phyloP scores from a whole-genome alignment of 2,113 vertebrate genomes.

The Rhynchomys soricoides region DNA sequence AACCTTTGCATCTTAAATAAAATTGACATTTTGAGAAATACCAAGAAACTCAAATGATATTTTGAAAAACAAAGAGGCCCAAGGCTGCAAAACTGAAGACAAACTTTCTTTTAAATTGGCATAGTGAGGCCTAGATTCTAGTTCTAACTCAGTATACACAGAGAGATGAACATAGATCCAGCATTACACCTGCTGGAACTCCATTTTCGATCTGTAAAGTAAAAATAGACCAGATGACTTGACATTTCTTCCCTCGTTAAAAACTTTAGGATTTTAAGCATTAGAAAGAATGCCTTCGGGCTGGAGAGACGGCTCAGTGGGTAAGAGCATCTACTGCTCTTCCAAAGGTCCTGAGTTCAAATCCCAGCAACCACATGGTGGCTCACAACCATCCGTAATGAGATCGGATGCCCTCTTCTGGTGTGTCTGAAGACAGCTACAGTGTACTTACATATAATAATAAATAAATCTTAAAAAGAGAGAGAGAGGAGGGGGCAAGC shows the following conservation, averaged over 20 bases:
- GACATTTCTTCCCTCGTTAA: not conserved
- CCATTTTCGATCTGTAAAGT: conserved; percentile 28
- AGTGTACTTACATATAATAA: no score
- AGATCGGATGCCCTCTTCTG: no score
- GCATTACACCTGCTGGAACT: not conserved
- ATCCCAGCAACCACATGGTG: no score
- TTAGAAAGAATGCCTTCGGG: not conserved
- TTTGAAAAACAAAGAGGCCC: conserved; percentile 26
- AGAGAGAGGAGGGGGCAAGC: no score
- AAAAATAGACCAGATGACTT: not conserved
- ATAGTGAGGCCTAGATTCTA: not conserved
- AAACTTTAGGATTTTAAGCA: conserved; percentile 8
- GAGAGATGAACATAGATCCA: not conserved
- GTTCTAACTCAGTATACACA: not conserved
- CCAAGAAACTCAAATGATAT: not conserved
- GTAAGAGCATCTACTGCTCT: no score
- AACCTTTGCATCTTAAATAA: conserved; percentile 14
- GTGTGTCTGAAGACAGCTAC: no score
- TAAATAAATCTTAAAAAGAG: no score
- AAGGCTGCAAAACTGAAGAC: conserved; percentile 37
- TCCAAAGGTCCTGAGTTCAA: no score
- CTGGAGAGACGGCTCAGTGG: no score
- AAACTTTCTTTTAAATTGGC: conserved; percentile 22
- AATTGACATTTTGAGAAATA: conserved; percentile 34
- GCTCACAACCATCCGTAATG: no score